phyloP scores from a whole-genome alignment of 2,113 vertebrate species.

The Pachyramphus minor region DNA sequence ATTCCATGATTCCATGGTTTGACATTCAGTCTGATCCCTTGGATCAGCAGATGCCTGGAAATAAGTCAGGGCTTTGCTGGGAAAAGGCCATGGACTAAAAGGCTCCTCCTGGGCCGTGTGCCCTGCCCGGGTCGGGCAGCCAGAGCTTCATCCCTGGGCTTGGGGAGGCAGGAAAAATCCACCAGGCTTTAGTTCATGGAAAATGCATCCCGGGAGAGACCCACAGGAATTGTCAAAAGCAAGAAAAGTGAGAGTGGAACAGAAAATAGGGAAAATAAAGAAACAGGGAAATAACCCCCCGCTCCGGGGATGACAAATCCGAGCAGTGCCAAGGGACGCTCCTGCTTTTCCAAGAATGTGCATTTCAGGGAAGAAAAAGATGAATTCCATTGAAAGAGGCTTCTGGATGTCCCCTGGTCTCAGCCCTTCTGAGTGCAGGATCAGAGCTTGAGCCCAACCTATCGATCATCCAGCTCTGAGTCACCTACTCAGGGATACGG shows the following conservation, averaged over 20 bases:
- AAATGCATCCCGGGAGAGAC: neutral
- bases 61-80: neutral
- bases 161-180: neutral
- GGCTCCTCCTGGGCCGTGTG: neutral
- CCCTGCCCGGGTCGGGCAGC: neutral
- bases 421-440: neutral
- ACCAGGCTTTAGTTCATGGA: neutral
- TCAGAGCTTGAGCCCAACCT: neutral
- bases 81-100: neutral
- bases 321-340: neutral
- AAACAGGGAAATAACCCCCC: neutral
- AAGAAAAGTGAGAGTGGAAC: accelerated
- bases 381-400: neutral
- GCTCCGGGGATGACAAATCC: neutral
- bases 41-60: neutral
- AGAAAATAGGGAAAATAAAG: accelerated
- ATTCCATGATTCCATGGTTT: neutral
- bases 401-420: neutral
- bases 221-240: neutral
- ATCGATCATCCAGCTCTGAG: neutral
- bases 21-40: neutral
- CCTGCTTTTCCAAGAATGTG: neutral
- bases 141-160: neutral
- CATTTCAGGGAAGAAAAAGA: neutral
- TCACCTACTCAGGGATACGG: neutral